phyloP scores from a whole-genome alignment of 1,140 invertebrate species.

The Caenorhabditis briggsae region DNA sequence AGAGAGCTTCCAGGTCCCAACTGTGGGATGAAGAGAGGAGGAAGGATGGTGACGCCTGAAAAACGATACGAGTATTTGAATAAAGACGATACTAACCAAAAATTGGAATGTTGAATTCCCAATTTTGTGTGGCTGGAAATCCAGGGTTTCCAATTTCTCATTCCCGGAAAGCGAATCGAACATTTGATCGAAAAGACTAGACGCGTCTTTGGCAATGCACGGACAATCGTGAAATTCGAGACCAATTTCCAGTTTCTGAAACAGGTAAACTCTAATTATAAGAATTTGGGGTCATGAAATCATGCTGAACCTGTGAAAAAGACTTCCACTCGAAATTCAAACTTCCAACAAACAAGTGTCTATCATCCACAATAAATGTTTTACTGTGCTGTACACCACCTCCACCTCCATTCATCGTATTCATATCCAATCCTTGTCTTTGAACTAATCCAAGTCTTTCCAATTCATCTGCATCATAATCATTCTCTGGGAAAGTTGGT shows the following conservation, averaged over 20 bases:
- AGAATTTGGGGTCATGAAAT: background rate
- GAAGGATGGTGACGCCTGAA: constrained; percentile 33
- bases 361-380: constrained; percentile 7
- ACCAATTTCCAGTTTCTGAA: constrained; percentile 37
- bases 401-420: constrained; percentile 30
- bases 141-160: constrained; percentile 22
- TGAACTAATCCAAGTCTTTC: constrained; percentile 42
- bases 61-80: no score
- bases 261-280: background rate
- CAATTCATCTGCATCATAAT: constrained; percentile 40
- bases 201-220: constrained; percentile 30
- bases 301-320: background rate
- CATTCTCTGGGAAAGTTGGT: constrained; percentile 4
- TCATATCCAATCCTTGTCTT: constrained; percentile 41
- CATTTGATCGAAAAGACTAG: constrained; percentile 2
- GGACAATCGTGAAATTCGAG: constrained; percentile 34
- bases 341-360: constrained; percentile 49
- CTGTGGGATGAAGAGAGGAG: constrained; percentile 19
- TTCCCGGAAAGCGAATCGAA: constrained; percentile 28
- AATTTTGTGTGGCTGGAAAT: constrained; percentile 29
- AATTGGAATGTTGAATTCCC: constrained; percentile 40
- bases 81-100: background rate
- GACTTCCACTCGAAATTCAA: constrained; percentile 46
- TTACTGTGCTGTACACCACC: constrained; percentile 46
- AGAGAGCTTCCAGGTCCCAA: constrained; percentile 37